Base-by-base conservation (phyloP, 1,140 invertebrate species). In the Aphelenchoides fujianensis region DNA sequence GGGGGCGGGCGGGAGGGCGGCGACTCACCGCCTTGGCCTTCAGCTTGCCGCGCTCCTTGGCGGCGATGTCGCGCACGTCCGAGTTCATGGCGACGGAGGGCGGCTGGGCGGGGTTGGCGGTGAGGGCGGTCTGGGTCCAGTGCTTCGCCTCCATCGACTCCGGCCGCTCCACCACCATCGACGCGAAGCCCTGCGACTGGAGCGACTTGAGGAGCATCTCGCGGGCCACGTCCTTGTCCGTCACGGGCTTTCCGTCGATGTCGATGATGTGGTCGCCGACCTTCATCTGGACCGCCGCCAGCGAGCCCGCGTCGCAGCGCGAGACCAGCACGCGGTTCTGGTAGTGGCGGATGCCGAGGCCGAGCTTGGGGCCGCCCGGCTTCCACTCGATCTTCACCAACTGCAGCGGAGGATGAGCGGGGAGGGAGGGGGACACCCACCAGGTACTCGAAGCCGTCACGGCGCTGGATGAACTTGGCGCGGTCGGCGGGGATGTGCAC, bases 191-290 rank as follows among this genome's bases (percentile, higher is more conserved):
- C 34, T 74, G 35, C 19, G 35, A 61, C 69, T 81, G 72, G 23
- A 79, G 69, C 1, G 71, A 62, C 28, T 79, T 75, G 35, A 81
- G 64, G 16, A 81, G 69, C 7, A 81, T 31, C 23, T 74, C 72
- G 53, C 78, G 69, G 30, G 80, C 80, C 23, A 82, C 79, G 53
- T 81, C 79, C 69, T 81, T 81, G 52, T 81, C 80, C 12, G 74
- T 81, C 30, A 81, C 79, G 3, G 73, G 74, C 23, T 63, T 67
- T 19, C 72, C 74, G 30, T 81, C 75, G 27, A 82, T n/a, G n/a
- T n/a, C n/a, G n/a, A n/a, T 69, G 37, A 81, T 71, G 55, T 80
- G 79, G 66, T 81, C 79, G 16, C 80, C 80, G 31, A 82, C 63
- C 12, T n/a, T n/a, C n/a, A n/a, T n/a, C n/a, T n/a, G n/a, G n/a